Base-by-base conservation (phyloP, 2,888 invertebrate species). In the Lissonota sp. region DNA sequence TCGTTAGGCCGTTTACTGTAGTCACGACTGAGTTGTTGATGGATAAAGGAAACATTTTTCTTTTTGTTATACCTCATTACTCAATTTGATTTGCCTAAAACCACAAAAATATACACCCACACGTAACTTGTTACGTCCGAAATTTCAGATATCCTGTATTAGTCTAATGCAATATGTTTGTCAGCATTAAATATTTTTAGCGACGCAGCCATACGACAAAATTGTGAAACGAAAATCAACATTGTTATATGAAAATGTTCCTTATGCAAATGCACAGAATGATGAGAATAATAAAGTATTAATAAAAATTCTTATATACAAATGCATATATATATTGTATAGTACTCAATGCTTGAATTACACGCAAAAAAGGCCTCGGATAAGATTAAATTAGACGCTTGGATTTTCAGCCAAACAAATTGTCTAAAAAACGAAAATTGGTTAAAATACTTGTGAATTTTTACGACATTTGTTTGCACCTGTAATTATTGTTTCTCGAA, bases 241-340 rank as follows among this genome's bases (percentile, higher is more conserved):
- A 74, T 81, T 81, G 81, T 81, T 81, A 74, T 70, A 74, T 76
- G 58, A 70, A 83, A 82, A 89, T 89, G 88, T 89, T 89, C 89
- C 88, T 89, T 86, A 85, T 79, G 84, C 83, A 86, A 86, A 87
- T 88, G 87, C 88, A 88, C 86, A 88, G 79, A 74, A 86, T 84
- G 85, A 87, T 87, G 84, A 85, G 71, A 84, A 84, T 81, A 81
- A 80, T 84, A 84, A 86, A 85, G 81, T 84, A 84, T 86, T 82
- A 81, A 73, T 78, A 72, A 74, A 64, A 81, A 81, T 77, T 85
- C 79, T 85, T 85, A 83, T 81, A 84, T 83, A 26, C 26, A 84
- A 85, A 80, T 84, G 69, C 82, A 79, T 84, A 77, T 26, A 77
- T 26, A 26, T 26, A 26, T 26, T 26, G 26, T 26, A 26, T 26